Evolutionary conservation across 2,113 vertebrate species (phyloP), one percentile per base, ranked within the genome.

Genomic region (Datnioides undecimradiatus): DNA sequence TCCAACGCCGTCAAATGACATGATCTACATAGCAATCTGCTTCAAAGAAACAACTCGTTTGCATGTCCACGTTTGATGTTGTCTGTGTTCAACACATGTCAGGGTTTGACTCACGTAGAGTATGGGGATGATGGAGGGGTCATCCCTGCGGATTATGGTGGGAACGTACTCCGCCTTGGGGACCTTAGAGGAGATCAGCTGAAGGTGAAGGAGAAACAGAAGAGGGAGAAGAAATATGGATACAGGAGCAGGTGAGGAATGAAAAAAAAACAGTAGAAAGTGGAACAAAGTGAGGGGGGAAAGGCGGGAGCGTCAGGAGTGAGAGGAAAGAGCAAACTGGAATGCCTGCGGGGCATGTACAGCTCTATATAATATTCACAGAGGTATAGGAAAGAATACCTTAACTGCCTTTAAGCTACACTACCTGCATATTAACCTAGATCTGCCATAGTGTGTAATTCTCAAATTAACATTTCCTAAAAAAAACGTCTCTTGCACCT

Each of bases 131-230:
- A 99, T 97, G 68, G 98, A 98, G 0, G 96, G 95, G 87, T 99
- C 98, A 13, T 97, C 96, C 82, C 97, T 95, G 86, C 97, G 96
- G 88, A 99, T 97, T 88, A 99, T 98, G 19, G 96, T 99, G 0
- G 98, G 98, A 84, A 99, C 95, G 79, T 99, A 99, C 84, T 99
- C 98, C 0, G 98, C 98, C 92, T 97, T 98, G 64, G 98, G 98
- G 63, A 99, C 98, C 92, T 99, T 99, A 73, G 98, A 99, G 41
- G 98, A 99, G 92, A 99, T 99, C 84, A 99, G 96, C 98, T 99
- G 71, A 3, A 88, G 90, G 52, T 40, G 11, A 76, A 31, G 60
- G 41, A 82, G 51, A 80, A 67, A 45, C 25, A 31, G 11, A 27
- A 16, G 3, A 49, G 40, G 31, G 12, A 70, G 29, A 31, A 10